Evolutionary conservation across 1,140 invertebrate species (phyloP).

Genomic region (Parasteatoda tepidariorum): DNA sequence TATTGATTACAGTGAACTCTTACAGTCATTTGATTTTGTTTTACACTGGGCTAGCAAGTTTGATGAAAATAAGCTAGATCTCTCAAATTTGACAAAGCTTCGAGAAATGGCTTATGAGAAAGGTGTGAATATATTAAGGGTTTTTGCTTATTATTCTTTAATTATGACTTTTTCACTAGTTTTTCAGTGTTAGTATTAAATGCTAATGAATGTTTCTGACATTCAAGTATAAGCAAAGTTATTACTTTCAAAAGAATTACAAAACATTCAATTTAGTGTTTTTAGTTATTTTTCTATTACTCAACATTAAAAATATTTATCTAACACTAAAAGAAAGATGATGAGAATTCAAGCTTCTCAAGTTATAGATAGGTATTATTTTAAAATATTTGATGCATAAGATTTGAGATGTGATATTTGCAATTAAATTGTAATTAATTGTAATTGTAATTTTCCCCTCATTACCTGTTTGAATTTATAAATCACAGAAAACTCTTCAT

Average conservation of each 20-base stretch:
- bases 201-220: neutral
- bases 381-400: too few relatives aligned
- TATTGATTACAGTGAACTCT: neutral
- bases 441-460: too few relatives aligned
- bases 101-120: neutral
- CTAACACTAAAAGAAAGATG: too few relatives aligned
- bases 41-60: constrained; percentile 8
- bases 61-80: neutral
- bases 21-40: constrained; percentile 18
- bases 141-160: too few relatives aligned
- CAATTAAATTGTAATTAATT: too few relatives aligned
- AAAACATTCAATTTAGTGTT: neutral
- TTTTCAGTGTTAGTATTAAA: neutral
- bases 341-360: too few relatives aligned
- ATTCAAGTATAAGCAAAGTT: neutral
- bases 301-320: neutral
- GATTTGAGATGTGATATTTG: too few relatives aligned
- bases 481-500: too few relatives aligned
- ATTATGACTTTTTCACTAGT: neutral
- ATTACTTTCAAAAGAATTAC: neutral
- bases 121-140: constrained; percentile 5
- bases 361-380: too few relatives aligned
- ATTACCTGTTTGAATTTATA: too few relatives aligned
- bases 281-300: neutral
- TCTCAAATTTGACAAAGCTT: constrained; percentile 14